Conservation (phyloP, 35 echinoderm and acorn worm genomes). For the Patiria miniata region DNA sequence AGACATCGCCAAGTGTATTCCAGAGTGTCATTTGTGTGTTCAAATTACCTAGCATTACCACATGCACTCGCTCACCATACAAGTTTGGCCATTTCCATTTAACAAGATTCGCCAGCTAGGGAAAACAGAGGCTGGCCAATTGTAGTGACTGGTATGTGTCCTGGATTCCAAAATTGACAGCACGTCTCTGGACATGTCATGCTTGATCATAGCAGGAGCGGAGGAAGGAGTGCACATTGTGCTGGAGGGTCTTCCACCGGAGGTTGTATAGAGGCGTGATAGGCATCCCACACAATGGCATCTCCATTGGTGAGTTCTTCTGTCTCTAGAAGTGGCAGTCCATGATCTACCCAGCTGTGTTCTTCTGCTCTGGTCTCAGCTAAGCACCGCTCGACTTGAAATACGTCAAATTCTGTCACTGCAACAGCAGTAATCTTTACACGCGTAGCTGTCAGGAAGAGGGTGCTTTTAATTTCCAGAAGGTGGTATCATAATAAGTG, state of each 20-base stretch:
- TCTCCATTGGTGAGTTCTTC: slow-evolving; percentile 13
- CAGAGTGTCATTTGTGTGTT: slow-evolving; percentile 47
- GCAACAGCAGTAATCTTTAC: not conserved
- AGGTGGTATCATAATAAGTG: slow-evolving; percentile 47
- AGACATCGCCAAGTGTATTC: slow-evolving; percentile 31
- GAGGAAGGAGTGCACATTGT: not conserved
- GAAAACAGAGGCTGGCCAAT: slow-evolving; percentile 43
- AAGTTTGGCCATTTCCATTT: slow-evolving; percentile 68
- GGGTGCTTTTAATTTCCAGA: slow-evolving; percentile 14
- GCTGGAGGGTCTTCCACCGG: not conserved
- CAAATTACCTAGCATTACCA: slow-evolving; percentile 37
- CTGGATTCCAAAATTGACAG: slow-evolving; percentile 46
- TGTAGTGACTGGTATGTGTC: slow-evolving; percentile 61
- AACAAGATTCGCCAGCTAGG: slow-evolving; percentile 26
- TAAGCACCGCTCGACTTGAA: not conserved
- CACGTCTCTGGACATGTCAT: slow-evolving; percentile 1
- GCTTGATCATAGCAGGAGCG: slow-evolving; percentile 5
- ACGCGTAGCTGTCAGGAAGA: slow-evolving; percentile 44
- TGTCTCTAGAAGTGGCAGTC: slow-evolving; percentile 16
- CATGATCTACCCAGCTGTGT: slow-evolving; percentile 20
- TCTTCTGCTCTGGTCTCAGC: not conserved
- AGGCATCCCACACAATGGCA: not conserved
- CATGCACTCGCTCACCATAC: slow-evolving; percentile 24
- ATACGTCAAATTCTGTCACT: not conserved
- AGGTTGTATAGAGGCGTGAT: not conserved